Conservation (phyloP, 2,888 invertebrate genomes). For the Euzophera pinguis region DNA sequence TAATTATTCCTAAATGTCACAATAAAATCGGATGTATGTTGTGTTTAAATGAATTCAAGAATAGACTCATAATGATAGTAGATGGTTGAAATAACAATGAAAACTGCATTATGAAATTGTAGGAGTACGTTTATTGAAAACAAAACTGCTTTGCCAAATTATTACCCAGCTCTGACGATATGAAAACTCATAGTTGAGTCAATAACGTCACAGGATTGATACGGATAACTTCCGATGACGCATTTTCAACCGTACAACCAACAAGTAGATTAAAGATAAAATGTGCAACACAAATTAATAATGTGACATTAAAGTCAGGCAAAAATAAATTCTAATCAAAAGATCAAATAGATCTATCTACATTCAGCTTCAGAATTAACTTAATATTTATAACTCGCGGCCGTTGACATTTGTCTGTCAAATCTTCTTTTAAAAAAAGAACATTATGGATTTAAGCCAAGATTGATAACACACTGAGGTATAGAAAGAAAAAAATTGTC, state of each 20-base stretch:
- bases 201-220: constrained; percentile 9
- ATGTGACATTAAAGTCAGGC: neutral
- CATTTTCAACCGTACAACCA: neutral
- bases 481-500: too few species aligned
- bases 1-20: neutral
- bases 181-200: constrained; percentile 9
- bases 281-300: neutral
- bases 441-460: too few species aligned
- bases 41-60: neutral
- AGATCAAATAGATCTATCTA: neutral
- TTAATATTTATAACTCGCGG: neutral
- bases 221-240: neutral
- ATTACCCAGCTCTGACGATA: constrained; percentile 10
- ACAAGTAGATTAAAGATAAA: neutral
- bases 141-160: constrained; percentile 12
- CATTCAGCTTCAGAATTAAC: neutral
- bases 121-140: neutral
- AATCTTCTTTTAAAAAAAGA: too few species aligned
- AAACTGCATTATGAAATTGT: constrained; percentile 11
- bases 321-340: neutral
- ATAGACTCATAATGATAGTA: constrained; percentile 1
- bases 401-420: too few species aligned
- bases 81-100: constrained; percentile 8
- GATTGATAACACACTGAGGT: too few species aligned
- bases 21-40: too few species aligned